phyloP scores from a whole-genome alignment of 2,888 invertebrate species.

The Lutraria lutraria region DNA sequence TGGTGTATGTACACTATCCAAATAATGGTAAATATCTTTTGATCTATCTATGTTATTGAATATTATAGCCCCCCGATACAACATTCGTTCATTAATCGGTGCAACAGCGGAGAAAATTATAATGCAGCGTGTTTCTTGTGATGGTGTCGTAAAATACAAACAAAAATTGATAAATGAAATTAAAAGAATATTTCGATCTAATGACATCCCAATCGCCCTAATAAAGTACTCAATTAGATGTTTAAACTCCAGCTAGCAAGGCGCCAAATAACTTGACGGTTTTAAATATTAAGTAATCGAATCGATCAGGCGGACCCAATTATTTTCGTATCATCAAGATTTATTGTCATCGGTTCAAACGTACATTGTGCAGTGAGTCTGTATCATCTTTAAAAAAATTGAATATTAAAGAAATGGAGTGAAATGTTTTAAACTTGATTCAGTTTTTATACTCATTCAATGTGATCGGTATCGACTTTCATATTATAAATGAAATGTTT shows the following conservation, averaged over 20 bases:
- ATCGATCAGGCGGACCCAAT: conserved; percentile 38
- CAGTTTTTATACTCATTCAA: conserved; percentile 31
- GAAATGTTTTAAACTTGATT: conserved; percentile 26
- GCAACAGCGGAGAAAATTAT: conserved; percentile 60
- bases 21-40: not conserved
- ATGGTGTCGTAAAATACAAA: conserved; percentile 29
- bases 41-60: conserved; percentile 39
- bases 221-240: conserved; percentile 44
- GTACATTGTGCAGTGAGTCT: conserved; percentile 1
- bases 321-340: conserved; percentile 30
- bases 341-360: conserved; percentile 52
- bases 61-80: conserved; percentile 35
- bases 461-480: conserved; percentile 17
- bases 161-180: conserved; percentile 63
- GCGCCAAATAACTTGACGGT: conserved; percentile 40
- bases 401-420: conserved; percentile 40
- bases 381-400: not conserved
- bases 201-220: conserved; percentile 43
- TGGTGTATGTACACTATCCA: not conserved
- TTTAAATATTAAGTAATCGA: conserved; percentile 56
- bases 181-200: conserved; percentile 58
- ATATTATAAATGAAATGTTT: not conserved
- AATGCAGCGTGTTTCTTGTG: conserved; percentile 47
- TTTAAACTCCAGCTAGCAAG: conserved; percentile 31
- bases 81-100: conserved; percentile 42